Base-by-base conservation (phyloP, 2,113 vertebrate genomes). In the Taxidea taxus region DNA sequence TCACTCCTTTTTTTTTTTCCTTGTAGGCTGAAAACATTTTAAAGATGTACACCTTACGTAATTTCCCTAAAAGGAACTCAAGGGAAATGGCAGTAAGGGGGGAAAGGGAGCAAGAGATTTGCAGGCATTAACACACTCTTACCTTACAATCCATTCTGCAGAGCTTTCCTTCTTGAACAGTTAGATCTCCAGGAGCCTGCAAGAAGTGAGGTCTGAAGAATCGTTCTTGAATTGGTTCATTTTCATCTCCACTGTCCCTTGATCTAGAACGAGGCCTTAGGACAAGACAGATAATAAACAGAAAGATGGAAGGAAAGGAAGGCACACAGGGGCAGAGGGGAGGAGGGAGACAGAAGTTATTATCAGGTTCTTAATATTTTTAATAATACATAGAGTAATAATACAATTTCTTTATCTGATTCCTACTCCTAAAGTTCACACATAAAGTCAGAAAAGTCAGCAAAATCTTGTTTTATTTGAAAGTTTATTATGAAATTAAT, bases 121-220 rank as follows among this genome's bases (percentile, higher is more conserved):
- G 72, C 9, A 81, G n/a, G 62, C 29, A 21, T 1, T 3, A 56
- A 3, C 18, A 16, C 54, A n/a, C 54, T 92, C 98, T 98, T 98
- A 99, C 99, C 99, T 99, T 99, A 98, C 99, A 99, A 98, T 99
- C 99, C 99, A 99, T 99, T 94, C 99, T 98, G 97, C 99, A 99
- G 3, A 99, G 99, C 49, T 99, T 99, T 54, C 99, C 99, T 98
- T 99, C 99, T 98, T 99, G 99, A 15, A 99, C 99, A 25, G 99
- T 99, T 97, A 99, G 98, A 96, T 99, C 99, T 82, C 99, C 99
- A 12, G 99, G 99, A 5, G 99, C 99, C 98, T 99, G 99, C 98
- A 99, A 98, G 99, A 99, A 99, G 98, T 99, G 99, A 49, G 99
- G 99, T 95, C 99, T 99, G 99, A 99, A 99, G 99, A 99, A 99